Percentiles rank a stretch among this genome's conserved stretches.
phyloP scores from a whole-genome alignment of 2,888 invertebrate genomes.

The Pandemis heparana region DNA sequence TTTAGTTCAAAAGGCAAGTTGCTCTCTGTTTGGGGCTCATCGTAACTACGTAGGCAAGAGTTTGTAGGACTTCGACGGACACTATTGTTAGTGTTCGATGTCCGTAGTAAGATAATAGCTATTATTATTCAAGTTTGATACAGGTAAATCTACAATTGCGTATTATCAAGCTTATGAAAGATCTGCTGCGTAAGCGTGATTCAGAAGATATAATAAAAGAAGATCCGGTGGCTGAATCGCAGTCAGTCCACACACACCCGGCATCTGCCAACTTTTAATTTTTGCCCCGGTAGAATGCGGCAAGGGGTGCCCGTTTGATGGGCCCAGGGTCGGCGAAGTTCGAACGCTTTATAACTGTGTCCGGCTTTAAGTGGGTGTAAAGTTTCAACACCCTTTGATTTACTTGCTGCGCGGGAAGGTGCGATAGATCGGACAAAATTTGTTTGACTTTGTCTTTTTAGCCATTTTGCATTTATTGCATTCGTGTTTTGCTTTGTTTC shows the following conservation, averaged over 20 bases:
- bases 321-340: slow-evolving; percentile 81
- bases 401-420: slow-evolving; percentile 80
- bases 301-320: slow-evolving; percentile 82
- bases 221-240: slow-evolving; percentile 41
- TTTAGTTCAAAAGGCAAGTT: slow-evolving; percentile 59
- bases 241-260: slow-evolving; percentile 54
- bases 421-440: slow-evolving; percentile 70
- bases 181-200: background rate
- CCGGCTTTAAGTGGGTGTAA: slow-evolving; percentile 86
- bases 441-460: slow-evolving; percentile 71
- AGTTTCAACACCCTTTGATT: slow-evolving; percentile 86
- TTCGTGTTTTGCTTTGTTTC: slow-evolving; percentile 57
- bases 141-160: background rate
- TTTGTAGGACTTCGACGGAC: slow-evolving; percentile 63
- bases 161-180: background rate
- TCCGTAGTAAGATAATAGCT: slow-evolving; percentile 25
- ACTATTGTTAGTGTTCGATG: slow-evolving; percentile 42
- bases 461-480: slow-evolving; percentile 61
- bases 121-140: slow-evolving; percentile 11
- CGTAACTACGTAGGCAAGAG: slow-evolving; percentile 53
- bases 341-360: slow-evolving; percentile 86
- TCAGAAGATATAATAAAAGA: background rate
- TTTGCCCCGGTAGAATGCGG: slow-evolving; percentile 75
- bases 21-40: slow-evolving; percentile 52
- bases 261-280: slow-evolving; percentile 79